Conservation (phyloP, 2,797 vertebrate genomes). For the Pteronotus mesoamericanus region DNA sequence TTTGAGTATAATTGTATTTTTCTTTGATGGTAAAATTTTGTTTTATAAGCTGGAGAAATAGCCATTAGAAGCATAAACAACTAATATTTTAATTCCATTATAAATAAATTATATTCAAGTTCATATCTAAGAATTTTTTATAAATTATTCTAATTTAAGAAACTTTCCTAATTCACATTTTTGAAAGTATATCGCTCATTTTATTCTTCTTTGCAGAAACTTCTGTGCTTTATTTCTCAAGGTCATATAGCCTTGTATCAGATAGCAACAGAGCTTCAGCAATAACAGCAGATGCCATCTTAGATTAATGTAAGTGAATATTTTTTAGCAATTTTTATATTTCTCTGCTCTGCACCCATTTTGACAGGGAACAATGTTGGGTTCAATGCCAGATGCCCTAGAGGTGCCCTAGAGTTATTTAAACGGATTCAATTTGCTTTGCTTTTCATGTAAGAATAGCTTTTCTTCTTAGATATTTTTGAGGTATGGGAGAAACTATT, state of each 20-base stretch:
- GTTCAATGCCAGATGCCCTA: slow-evolving; percentile 50
- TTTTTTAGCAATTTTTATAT: slow-evolving; percentile 66
- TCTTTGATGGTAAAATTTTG: neutral
- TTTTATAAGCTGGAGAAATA: neutral
- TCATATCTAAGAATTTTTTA: neutral
- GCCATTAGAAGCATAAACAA: neutral
- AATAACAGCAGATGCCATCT: slow-evolving; percentile 76
- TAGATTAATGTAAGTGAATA: slow-evolving; percentile 79
- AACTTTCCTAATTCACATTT: neutral
- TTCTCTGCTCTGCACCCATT: slow-evolving; percentile 60
- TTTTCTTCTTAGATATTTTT: slow-evolving; percentile 54
- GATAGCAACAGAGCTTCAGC: slow-evolving; percentile 69
- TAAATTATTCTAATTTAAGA: neutral
- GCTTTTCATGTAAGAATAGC: slow-evolving; percentile 58
- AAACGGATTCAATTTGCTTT: slow-evolving; percentile 65
- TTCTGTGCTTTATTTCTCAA: slow-evolving; percentile 62
- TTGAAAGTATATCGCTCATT: slow-evolving; percentile 28
- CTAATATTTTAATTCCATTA: neutral
- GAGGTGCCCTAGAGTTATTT: slow-evolving; percentile 66
- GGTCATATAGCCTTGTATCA: slow-evolving; percentile 70
- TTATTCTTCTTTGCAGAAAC: slow-evolving; percentile 48
- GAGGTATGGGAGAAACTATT: neutral
- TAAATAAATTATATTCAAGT: neutral
- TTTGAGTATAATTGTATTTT: neutral
- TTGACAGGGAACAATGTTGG: slow-evolving; percentile 69